Percentiles rank a stretch among this genome's conserved stretches.
phyloP scores from a whole-genome alignment of 1,140 invertebrate species.

The Brachystomella parvula region DNA sequence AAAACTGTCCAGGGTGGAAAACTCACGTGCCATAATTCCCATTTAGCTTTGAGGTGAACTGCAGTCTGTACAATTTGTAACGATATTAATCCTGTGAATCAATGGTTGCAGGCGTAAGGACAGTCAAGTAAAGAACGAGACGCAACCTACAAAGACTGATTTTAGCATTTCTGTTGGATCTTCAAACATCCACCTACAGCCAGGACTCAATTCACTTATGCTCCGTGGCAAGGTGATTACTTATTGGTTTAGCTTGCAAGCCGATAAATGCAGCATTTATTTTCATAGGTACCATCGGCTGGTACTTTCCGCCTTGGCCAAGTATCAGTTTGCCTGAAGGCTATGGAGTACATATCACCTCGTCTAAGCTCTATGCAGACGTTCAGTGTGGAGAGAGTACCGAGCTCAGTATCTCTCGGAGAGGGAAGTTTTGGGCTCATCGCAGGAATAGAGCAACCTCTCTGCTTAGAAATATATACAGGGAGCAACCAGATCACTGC shows the following conservation, averaged over 20 bases:
- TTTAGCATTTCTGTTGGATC: constrained; percentile 54
- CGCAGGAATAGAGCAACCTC: constrained; percentile 47
- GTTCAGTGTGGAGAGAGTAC: constrained; percentile 24
- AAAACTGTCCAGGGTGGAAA: constrained; percentile 49
- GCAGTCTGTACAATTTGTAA: not conserved
- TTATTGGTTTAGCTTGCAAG: constrained; percentile 1
- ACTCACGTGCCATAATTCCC: constrained; percentile 42
- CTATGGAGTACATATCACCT: constrained; percentile 33
- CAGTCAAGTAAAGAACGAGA: constrained; percentile 40
- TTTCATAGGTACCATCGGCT: constrained; percentile 25
- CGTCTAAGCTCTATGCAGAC: constrained; percentile 31
- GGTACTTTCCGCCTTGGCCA: constrained; percentile 46
- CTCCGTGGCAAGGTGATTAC: constrained; percentile 50
- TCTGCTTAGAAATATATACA: constrained; percentile 45
- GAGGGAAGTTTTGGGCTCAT: constrained; percentile 53
- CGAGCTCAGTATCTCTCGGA: constrained; percentile 33
- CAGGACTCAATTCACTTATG: constrained; percentile 62
- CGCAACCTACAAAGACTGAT: constrained; percentile 48
- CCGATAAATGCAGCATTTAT: not conserved
- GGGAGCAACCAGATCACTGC: constrained; percentile 45
- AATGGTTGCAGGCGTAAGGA: constrained; percentile 41
- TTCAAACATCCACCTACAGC: constrained; percentile 52
- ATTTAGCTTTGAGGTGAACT: constrained; percentile 39
- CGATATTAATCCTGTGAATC: constrained; percentile 1
- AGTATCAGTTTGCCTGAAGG: constrained; percentile 37